Conservation (phyloP, 1,140 invertebrate genomes). For the Scaptomyza pallida region DNA sequence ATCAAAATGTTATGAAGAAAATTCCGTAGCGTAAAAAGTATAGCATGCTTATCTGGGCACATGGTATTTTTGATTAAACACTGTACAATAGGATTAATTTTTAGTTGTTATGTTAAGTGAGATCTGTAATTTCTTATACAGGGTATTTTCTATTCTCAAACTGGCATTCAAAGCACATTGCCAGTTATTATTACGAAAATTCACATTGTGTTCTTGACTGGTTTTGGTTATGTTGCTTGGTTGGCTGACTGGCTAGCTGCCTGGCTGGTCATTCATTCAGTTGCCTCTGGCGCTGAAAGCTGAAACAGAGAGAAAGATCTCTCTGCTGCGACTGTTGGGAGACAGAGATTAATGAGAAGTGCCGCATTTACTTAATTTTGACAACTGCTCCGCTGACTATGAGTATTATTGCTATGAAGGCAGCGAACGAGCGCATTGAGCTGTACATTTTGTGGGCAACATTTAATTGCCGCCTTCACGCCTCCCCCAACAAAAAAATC, state of each 20-base stretch:
- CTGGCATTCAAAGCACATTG: neutral
- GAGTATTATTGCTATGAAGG: constrained; percentile 57
- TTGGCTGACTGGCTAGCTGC: constrained; percentile 17
- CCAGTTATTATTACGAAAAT: constrained; percentile 28
- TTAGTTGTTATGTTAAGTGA: neutral
- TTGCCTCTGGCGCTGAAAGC: constrained; percentile 13
- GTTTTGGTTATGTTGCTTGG: constrained; percentile 8
- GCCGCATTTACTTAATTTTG: constrained; percentile 80
- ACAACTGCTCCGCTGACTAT: constrained; percentile 68
- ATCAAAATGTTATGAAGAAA: neutral
- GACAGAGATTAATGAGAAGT: constrained; percentile 78
- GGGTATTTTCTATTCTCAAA: neutral
- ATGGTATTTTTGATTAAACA: too few species aligned
- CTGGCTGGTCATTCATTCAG: constrained; percentile 34
- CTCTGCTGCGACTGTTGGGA: constrained; percentile 20
- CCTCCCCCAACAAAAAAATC: constrained; percentile 1
- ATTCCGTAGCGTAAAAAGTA: neutral
- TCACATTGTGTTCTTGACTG: constrained; percentile 21
- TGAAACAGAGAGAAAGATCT: neutral
- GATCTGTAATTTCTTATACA: neutral
- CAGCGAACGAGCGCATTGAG: constrained; percentile 50
- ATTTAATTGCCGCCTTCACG: constrained; percentile 66
- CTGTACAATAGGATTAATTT: too few species aligned
- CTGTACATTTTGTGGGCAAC: constrained; percentile 56
- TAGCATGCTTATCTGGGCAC: neutral